These are phyloP conservation scores for Zygothrica quintamaculata DNA, from an alignment of 2,888 invertebrate species.

Conservation along the genomic window DNA sequence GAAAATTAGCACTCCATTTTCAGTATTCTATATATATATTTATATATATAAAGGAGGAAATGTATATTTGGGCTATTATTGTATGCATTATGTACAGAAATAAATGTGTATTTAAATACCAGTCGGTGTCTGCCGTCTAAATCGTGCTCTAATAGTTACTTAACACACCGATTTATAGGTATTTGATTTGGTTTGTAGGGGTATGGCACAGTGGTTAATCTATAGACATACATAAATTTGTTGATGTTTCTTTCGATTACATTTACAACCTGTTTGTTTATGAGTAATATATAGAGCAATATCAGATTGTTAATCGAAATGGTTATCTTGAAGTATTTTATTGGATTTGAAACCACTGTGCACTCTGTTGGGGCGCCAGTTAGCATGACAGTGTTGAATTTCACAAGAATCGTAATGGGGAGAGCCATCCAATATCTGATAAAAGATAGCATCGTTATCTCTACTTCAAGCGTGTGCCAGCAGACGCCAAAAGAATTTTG, in stretches of 20 bases:
- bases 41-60: no score
- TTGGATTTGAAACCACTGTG: not conserved
- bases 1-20: constrained; percentile 60
- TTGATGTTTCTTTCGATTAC: not conserved
- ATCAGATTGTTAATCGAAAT: no score
- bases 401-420: constrained; percentile 61
- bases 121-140: constrained; percentile 26
- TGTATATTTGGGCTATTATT: no score
- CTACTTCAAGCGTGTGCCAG: constrained; percentile 50
- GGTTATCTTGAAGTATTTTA: no score
- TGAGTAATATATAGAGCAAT: no score
- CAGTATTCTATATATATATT: constrained; percentile 26
- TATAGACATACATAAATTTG: not conserved
- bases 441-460: constrained; percentile 47
- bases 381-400: constrained; percentile 64
- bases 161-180: not conserved
- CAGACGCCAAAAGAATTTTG: constrained; percentile 18
- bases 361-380: constrained; percentile 38
- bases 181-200: not conserved
- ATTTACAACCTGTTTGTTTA: no score
- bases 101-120: constrained; percentile 21
- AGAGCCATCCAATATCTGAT: constrained; percentile 17
- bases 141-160: constrained; percentile 58
- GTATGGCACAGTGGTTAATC: not conserved
- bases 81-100: constrained; percentile 19